phyloP scores from a whole-genome alignment of 2,888 invertebrate species.

The Drosophila ustulata region DNA sequence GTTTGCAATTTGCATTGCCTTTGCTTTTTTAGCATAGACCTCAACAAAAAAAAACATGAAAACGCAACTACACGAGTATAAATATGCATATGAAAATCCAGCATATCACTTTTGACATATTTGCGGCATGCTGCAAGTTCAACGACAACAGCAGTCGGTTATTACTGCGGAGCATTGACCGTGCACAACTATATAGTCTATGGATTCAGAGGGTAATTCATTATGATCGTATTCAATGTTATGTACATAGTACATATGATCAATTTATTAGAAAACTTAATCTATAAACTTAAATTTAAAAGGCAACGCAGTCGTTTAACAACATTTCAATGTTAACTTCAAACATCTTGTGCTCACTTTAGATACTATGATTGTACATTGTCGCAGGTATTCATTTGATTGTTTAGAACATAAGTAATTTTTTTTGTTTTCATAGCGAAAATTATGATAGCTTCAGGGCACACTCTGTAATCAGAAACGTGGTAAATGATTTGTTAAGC shows the following conservation, averaged over 20 bases:
- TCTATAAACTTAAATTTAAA: slow-evolving; percentile 7
- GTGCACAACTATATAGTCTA: neutral
- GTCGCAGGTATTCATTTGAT: slow-evolving; percentile 14
- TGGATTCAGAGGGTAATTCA: neutral
- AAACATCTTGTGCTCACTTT: slow-evolving; percentile 12
- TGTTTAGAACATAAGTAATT: neutral
- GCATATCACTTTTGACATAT: slow-evolving; percentile 52
- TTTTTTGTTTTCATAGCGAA: neutral
- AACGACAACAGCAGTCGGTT: slow-evolving; percentile 1
- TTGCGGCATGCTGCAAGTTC: slow-evolving; percentile 34
- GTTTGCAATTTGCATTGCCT: slow-evolving; percentile 38
- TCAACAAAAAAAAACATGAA: slow-evolving; percentile 27
- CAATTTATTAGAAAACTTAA: slow-evolving; percentile 12
- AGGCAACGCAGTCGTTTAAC: slow-evolving; percentile 7
- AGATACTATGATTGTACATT: slow-evolving; percentile 30
- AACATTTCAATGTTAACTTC: neutral
- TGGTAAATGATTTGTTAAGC: neutral
- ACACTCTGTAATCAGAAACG: slow-evolving; percentile 45
- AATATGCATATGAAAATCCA: slow-evolving; percentile 53
- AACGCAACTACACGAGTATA: slow-evolving; percentile 28
- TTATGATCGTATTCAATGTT: neutral
- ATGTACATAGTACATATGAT: slow-evolving; percentile 25
- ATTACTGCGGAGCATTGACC: slow-evolving; percentile 50
- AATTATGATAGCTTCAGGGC: slow-evolving; percentile 53
- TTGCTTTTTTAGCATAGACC: slow-evolving; percentile 49